Evolutionary conservation across 1,140 invertebrate genomes (phyloP), one percentile per base, ranked within the genome.

Genomic region (Ctenoplectra terminalis): DNA sequence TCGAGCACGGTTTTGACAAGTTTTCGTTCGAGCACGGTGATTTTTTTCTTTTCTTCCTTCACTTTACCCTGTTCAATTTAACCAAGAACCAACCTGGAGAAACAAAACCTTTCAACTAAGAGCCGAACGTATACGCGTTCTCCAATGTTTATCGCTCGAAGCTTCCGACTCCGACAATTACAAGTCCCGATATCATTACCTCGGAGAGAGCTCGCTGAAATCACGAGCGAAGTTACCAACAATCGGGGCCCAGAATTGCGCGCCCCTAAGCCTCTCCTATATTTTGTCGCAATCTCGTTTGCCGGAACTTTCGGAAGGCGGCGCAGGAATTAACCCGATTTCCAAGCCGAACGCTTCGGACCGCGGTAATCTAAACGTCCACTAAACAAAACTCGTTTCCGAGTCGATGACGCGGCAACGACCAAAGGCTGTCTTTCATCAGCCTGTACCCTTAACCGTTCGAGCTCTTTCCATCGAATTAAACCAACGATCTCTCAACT

Each of bases 311-410:
- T 48, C 43, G 40, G 6, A 50, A 63, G 17, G 31, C 34, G 34
- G 23, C 31, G 15, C 23, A 8, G 40, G 15, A 48, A 63, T 75
- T 75, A 75, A 75, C 43, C 46, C 43, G 26, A 26, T 63, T 63
- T 37, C 46, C 34, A 20, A 37, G 31, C 46, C 11, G 43, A 50
- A 29, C 50, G 34, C 63, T 63, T 31, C 46, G 29, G 8, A 15
- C 46, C 31, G 11, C 11, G 3, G 58, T 3, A 40, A 63, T 63
- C 43, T 50, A 29, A 61, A 60, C 40, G 58, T 63, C 13, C 6
- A 37, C 58, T 17, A 26, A 63, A 52, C 72, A 48, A 29, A 61
- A 61, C 43, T 63, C 13, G 43, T 46, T 74, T n/a, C 71, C 34
- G 70, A n/a, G 34, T 58, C 37, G 54, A 72, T 72, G 52, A 50